Evolutionary conservation across 2,797 vertebrate genomes (phyloP).

Genomic region (Podarcis siculus): DNA sequence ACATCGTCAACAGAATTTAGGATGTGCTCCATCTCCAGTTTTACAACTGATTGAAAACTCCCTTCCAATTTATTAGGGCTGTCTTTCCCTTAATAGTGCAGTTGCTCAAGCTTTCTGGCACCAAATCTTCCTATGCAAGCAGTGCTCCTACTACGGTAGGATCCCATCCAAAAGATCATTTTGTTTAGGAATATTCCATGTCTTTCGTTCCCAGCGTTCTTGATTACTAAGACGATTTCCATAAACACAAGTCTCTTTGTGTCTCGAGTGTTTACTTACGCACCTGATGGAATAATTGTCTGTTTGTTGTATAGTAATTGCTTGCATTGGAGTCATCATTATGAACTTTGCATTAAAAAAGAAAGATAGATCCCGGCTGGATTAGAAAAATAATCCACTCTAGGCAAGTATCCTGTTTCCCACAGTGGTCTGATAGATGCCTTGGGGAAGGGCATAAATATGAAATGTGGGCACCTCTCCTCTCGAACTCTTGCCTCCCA

Average conservation of each 20-base stretch:
- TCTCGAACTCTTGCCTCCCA: too few relatives aligned
- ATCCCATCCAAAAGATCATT: neutral
- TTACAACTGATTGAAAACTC: neutral
- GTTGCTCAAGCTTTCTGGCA: neutral
- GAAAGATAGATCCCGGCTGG: neutral
- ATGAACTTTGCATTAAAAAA: neutral
- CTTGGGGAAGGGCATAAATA: too few relatives aligned
- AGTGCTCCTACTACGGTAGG: neutral
- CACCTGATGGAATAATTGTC: conserved; percentile 17
- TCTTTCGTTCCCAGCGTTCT: neutral
- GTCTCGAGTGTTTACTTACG: conserved; percentile 3
- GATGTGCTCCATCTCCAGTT: neutral
- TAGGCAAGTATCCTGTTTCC: too few relatives aligned
- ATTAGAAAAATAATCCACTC: too few relatives aligned
- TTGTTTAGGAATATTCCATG: neutral
- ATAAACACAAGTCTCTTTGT: conserved; percentile 11
- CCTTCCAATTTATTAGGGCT: neutral
- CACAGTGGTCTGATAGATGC: too few relatives aligned
- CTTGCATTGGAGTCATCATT: neutral
- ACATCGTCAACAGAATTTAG: too few relatives aligned
- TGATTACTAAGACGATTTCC: neutral
- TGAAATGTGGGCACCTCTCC: too few relatives aligned
- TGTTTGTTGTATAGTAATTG: conserved; percentile 4
- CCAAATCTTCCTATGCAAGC: neutral
- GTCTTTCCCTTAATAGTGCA: neutral